Evolutionary conservation across 2,113 vertebrate genomes (phyloP), one percentile per base, ranked within the genome.

Genomic region (Ctenodactylus gundi): DNA sequence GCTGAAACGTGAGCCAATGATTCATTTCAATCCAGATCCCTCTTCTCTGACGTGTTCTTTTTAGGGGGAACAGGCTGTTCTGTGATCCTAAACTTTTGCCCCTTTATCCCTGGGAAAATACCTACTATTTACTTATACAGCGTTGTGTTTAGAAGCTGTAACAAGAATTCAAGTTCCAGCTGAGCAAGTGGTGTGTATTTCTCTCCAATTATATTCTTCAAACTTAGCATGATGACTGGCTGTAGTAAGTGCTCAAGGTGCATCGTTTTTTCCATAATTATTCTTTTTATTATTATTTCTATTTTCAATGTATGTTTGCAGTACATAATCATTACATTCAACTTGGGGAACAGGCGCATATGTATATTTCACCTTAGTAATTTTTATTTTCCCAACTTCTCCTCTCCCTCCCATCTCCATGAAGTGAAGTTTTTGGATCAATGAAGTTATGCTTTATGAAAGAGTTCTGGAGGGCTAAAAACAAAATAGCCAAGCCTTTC

Each of bases 1-100:
- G 82, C 85, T 95, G 94, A 91, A 78, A 65, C 77, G 75, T 73
- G 86, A 95, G 89, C 90, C 96, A 96, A 53, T 88, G 57, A 89
- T 83, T 95, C 84, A 72, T 93, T 96, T 91, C 93, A 84, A 93
- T 78, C 67, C 77, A 90, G 83, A 92, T 94, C 67, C 88, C 51
- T 39, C 51, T 53, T 88, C 72, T 81, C 72, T 88, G 31, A 95
- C 90, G n/a, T 81, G 39, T 46, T 93, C 60, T 90, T 80, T 89
- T 87, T 58, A 36, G 67, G 85, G 49, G 14, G 73, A 92, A 49
- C 91, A 94, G 62, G 49, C 93, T 92, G 29, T 60, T 91, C 46
- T 68, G 34, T 68, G 73, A 8, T 67, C 90, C 87, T 67, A 67
- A 89, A 77, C 39, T 85, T 95, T 90, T 57, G 72, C 55, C 36